Percentiles rank a stretch among this genome's conserved stretches.
Evolutionary conservation across 2,888 invertebrate species (phyloP).

Genomic region (Pyrrhia umbra): DNA sequence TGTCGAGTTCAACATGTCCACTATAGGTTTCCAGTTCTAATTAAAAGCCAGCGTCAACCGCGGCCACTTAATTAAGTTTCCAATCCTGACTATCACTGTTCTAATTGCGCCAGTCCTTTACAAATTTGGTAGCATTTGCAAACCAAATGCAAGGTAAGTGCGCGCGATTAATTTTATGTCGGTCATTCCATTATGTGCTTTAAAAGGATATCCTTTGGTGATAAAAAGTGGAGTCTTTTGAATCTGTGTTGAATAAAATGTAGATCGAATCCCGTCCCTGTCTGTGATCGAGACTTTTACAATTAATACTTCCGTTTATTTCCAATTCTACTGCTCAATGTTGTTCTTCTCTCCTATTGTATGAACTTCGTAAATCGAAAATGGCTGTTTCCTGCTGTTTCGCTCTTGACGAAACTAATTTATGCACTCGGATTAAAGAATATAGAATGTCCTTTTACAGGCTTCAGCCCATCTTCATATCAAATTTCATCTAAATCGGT

Average conservation of each 20-base stretch:
- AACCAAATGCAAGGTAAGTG: constrained; percentile 47
- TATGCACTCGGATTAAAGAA: too few relatives aligned
- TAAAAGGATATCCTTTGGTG: constrained; percentile 45
- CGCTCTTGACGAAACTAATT: too few relatives aligned
- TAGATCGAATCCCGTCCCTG: constrained; percentile 4
- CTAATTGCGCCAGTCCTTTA: constrained; percentile 37
- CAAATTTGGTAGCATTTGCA: constrained; percentile 50
- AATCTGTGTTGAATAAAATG: constrained; percentile 10
- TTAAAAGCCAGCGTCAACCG: constrained; percentile 24
- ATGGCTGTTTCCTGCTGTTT: too few relatives aligned
- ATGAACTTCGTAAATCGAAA: too few relatives aligned
- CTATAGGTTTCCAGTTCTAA: constrained; percentile 2
- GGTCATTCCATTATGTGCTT: constrained; percentile 48
- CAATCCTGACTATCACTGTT: constrained; percentile 28
- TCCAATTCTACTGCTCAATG: too few relatives aligned
- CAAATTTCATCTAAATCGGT: too few relatives aligned
- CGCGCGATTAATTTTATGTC: constrained; percentile 40
- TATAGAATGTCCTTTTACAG: too few relatives aligned
- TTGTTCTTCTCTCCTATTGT: too few relatives aligned
- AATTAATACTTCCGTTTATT: constrained; percentile 1
- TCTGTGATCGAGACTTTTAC: neutral
- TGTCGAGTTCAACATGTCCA: neutral
- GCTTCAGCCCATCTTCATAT: too few relatives aligned
- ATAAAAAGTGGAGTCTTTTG: constrained; percentile 32
- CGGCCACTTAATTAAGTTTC: constrained; percentile 30